phyloP scores from a whole-genome alignment of 2,797 vertebrate species.

The Lacerta viridis region DNA sequence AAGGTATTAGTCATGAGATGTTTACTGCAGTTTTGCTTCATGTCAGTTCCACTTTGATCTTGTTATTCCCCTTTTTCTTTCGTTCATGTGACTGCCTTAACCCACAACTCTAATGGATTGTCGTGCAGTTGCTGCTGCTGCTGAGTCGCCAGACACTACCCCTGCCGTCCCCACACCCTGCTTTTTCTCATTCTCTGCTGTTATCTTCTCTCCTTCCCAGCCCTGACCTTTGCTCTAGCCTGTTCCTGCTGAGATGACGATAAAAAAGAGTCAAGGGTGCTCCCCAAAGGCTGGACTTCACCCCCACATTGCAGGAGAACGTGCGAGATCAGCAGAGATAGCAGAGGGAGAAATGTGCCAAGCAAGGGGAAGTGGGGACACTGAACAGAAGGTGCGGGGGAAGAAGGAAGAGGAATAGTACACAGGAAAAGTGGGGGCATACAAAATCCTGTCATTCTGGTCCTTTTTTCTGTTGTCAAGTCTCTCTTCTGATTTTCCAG shows the following conservation, averaged over 20 bases:
- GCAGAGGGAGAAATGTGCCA: neutral
- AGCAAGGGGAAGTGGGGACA: slow-evolving; percentile 40
- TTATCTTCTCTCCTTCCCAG: slow-evolving; percentile 1
- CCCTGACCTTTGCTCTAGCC: slow-evolving; percentile 28
- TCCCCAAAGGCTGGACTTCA: slow-evolving; percentile 42
- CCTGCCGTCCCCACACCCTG: neutral
- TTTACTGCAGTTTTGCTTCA: neutral
- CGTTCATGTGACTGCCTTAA: neutral
- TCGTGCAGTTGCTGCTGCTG: neutral
- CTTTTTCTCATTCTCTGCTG: neutral
- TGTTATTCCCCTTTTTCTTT: too few species aligned
- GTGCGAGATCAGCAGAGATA: slow-evolving; percentile 26
- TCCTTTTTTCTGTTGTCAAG: neutral
- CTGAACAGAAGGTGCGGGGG: slow-evolving; percentile 1
- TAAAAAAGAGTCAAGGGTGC: slow-evolving; percentile 21
- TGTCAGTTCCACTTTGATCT: neutral
- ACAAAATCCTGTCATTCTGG: neutral
- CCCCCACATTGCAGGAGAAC: slow-evolving; percentile 23
- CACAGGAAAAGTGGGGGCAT: neutral
- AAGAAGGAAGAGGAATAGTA: neutral
- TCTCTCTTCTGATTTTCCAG: neutral
- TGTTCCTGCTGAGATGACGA: slow-evolving; percentile 1
- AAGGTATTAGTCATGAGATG: neutral
- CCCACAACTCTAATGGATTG: neutral
- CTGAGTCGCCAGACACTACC: neutral